Evolutionary conservation across 1,140 invertebrate genomes (phyloP).

Genomic region (Tetragnatha versicolor): DNA sequence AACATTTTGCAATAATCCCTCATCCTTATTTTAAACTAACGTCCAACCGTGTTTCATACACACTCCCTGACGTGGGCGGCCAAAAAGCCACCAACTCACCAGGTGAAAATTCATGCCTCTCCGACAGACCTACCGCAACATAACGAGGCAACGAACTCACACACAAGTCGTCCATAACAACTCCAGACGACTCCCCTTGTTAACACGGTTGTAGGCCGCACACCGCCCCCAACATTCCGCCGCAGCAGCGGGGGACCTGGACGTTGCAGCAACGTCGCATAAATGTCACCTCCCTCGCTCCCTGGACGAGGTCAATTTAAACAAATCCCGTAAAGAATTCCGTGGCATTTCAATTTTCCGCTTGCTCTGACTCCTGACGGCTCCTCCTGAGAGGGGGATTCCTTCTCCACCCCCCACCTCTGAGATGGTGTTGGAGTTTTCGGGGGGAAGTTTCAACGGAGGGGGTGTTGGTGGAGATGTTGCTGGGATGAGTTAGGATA

Average conservation of each 20-base stretch:
- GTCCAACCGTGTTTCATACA: not conserved
- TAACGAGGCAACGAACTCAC: no score
- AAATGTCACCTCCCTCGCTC: not conserved
- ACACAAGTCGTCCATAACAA: not conserved
- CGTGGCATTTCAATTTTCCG: conserved; percentile 44
- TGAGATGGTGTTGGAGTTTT: no score
- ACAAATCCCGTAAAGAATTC: conserved; percentile 42
- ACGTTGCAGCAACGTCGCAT: not conserved
- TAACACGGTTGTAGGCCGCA: conserved; percentile 11
- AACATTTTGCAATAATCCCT: not conserved
- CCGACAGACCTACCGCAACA: not conserved
- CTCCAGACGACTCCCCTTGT: not conserved
- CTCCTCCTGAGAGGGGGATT: no score
- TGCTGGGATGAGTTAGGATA: no score
- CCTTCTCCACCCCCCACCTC: no score
- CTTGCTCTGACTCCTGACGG: conserved; percentile 25
- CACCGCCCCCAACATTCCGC: not conserved
- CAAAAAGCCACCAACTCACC: no score
- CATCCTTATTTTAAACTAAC: not conserved
- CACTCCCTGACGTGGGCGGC: no score
- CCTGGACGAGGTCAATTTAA: conserved; percentile 46
- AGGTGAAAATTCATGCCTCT: no score
- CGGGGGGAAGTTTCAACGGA: not conserved
- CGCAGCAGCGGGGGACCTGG: no score
- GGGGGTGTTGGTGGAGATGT: no score